Conservation (phyloP, 2,797 vertebrate genomes). For the Anisognathus igniventris region DNA sequence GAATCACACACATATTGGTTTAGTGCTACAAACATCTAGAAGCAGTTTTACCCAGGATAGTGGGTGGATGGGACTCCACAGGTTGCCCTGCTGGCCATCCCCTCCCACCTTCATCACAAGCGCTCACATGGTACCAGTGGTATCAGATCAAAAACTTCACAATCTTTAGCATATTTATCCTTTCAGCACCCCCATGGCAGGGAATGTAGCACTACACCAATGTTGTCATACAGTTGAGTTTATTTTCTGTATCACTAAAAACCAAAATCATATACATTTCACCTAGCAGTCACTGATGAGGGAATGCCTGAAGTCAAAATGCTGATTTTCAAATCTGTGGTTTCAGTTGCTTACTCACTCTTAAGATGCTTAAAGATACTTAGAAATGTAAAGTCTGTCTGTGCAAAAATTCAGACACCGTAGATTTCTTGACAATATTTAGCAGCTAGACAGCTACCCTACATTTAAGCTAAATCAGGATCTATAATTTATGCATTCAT, state of each 20-base stretch:
- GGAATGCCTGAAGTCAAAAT: background rate
- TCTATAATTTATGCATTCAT: background rate
- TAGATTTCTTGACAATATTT: background rate
- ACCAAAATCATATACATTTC: background rate
- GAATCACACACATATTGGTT: background rate
- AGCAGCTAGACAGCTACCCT: background rate
- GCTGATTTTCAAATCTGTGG: background rate
- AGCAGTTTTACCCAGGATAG: background rate
- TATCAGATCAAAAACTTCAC: background rate
- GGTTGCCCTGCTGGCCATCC: background rate
- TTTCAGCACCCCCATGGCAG: background rate
- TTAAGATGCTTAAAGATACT: background rate
- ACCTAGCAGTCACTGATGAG: background rate
- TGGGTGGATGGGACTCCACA: background rate
- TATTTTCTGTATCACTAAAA: background rate
- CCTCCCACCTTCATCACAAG: background rate
- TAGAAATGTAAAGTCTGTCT: background rate
- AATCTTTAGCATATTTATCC: background rate
- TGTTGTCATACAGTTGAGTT: background rate
- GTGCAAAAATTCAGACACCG: background rate
- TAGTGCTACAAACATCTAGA: background rate
- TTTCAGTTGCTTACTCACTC: background rate
- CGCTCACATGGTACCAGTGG: background rate
- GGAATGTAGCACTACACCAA: background rate
- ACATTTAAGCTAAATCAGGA: background rate